These are phyloP conservation scores for Nixonia krombeini DNA, from an alignment of 1,140 invertebrate genomes.

Conservation along the genomic window DNA sequence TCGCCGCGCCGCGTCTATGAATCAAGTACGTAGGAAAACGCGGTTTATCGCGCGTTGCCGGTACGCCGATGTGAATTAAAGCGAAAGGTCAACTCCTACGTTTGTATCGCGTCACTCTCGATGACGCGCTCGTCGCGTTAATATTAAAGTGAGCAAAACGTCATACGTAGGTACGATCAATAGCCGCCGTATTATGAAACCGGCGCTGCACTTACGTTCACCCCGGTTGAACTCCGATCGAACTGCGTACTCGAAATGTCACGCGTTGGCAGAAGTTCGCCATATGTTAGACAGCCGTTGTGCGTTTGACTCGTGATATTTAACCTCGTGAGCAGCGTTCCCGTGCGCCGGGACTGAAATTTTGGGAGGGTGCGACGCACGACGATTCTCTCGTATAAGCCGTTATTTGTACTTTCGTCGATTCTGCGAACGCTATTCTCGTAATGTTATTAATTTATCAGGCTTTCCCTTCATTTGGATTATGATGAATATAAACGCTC, in stretches of 20 bases:
- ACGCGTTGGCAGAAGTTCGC: constrained; percentile 3
- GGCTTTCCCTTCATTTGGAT: no score
- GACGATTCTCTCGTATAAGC: no score
- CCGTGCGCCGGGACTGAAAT: no score
- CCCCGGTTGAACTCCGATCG: constrained; percentile 1
- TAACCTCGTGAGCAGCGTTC: no score
- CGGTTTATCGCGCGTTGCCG: no score
- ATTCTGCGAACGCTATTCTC: no score
- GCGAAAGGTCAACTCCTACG: constrained; percentile 1
- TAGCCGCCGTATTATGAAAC: not conserved
- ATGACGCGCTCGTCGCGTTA: not conserved
- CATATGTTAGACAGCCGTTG: not conserved
- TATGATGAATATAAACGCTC: no score
- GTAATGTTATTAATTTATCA: no score
- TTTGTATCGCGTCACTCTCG: not conserved
- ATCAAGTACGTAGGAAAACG: not conserved
- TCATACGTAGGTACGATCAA: not conserved
- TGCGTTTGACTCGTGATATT: not conserved
- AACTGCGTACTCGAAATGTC: constrained; percentile 10
- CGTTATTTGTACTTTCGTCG: no score
- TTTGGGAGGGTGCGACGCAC: no score
- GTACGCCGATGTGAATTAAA: constrained; percentile 2
- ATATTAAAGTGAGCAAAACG: not conserved
- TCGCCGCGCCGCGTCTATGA: not conserved
- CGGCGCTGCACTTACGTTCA: not conserved